Evolutionary conservation across 1,140 invertebrate genomes (phyloP).

Genomic region (Rhyzopertha dominica): DNA sequence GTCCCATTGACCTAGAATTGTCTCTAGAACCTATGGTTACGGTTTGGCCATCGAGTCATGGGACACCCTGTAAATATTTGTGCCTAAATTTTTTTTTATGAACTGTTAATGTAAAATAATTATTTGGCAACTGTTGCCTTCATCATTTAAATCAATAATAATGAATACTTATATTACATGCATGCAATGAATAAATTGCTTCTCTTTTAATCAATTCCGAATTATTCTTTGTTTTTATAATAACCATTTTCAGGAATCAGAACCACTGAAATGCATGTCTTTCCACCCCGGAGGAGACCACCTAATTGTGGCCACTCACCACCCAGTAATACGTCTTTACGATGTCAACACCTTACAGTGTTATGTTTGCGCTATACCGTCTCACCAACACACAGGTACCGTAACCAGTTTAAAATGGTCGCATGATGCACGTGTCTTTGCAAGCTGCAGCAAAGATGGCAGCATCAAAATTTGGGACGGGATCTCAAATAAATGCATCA

Average conservation of each 20-base stretch:
- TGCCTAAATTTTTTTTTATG: too few species aligned
- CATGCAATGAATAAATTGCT: too few species aligned
- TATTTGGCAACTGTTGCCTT: too few species aligned
- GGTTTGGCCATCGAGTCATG: too few species aligned
- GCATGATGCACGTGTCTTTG: slow-evolving; percentile 79
- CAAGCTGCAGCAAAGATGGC: slow-evolving; percentile 88
- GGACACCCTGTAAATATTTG: too few species aligned
- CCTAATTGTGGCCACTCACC: slow-evolving; percentile 87
- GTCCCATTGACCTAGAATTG: too few species aligned
- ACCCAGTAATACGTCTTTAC: slow-evolving; percentile 87
- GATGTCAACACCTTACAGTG: slow-evolving; percentile 95
- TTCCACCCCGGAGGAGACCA: slow-evolving; percentile 96
- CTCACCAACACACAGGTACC: slow-evolving; percentile 84
- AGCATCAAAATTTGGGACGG: slow-evolving; percentile 95
- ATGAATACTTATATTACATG: too few species aligned
- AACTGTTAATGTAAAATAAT: too few species aligned
- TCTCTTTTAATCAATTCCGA: too few species aligned
- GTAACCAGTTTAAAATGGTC: slow-evolving; percentile 70
- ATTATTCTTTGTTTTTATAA: slow-evolving; percentile 2
- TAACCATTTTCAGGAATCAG: slow-evolving; percentile 77
- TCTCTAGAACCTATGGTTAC: too few species aligned
- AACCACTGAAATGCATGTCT: slow-evolving; percentile 80
- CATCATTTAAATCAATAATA: too few species aligned
- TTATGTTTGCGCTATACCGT: slow-evolving; percentile 86
- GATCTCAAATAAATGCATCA: slow-evolving; percentile 89